Conservation (phyloP, 2,888 invertebrate species). For the Gandaritis pyraliata region DNA sequence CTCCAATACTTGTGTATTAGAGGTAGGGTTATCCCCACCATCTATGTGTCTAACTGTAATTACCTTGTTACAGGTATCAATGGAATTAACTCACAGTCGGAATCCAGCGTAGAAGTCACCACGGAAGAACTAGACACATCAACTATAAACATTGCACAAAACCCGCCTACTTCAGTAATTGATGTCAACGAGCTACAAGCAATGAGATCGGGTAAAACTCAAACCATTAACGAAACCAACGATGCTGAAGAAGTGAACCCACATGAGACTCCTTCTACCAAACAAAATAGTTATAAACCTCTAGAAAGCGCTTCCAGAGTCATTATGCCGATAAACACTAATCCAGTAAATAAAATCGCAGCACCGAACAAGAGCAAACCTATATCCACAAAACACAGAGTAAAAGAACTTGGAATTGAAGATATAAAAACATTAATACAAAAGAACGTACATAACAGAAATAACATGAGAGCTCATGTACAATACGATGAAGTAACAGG, state of each 20-base stretch:
- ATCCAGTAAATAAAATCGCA: conserved; percentile 56
- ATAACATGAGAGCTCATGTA: conserved; percentile 64
- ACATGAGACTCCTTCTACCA: conserved; percentile 45
- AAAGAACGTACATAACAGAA: conserved; percentile 48
- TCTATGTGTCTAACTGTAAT: not conserved
- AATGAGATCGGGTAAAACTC: conserved; percentile 4
- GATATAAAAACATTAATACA: conserved; percentile 46
- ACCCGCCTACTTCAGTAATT: not conserved
- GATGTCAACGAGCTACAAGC: conserved; percentile 8
- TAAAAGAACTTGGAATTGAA: conserved; percentile 49
- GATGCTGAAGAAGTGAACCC: conserved; percentile 30
- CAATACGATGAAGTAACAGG: conserved; percentile 77
- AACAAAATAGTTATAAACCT: conserved; percentile 50
- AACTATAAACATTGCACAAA: conserved; percentile 33
- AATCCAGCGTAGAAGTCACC: conserved; percentile 36
- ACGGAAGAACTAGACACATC: conserved; percentile 42
- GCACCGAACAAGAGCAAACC: conserved; percentile 50
- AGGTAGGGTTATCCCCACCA: no score
- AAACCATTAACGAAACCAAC: conserved; percentile 38
- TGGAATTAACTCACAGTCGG: conserved; percentile 55
- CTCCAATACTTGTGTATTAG: no score
- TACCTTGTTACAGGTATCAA: conserved; percentile 56
- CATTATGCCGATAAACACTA: conserved; percentile 56
- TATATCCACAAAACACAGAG: conserved; percentile 45
- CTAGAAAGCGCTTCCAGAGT: conserved; percentile 74